Base-by-base conservation (phyloP, 2,797 vertebrate genomes). In the Cygnus olor region DNA sequence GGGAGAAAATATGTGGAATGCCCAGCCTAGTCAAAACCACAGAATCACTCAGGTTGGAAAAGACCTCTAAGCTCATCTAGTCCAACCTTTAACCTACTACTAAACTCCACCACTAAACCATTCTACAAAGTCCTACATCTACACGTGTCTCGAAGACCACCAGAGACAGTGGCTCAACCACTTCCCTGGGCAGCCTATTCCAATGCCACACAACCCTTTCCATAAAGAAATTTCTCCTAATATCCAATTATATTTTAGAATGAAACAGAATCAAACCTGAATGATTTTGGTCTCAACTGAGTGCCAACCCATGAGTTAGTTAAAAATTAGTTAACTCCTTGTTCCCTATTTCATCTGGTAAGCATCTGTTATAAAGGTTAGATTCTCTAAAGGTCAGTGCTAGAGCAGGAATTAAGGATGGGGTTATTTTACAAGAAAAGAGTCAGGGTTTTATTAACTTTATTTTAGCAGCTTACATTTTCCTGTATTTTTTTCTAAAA, bases 291-390 rank as follows among this genome's bases (percentile, higher is more conserved):
- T 60, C 58, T 44, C n/a, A 38, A n/a, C 1, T n/a, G 12, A 27
- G 21, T 73, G 51, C 56, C 30, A 91, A 19, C 4, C 0, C 0
- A 69, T 4, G 63, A 45, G 27, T n/a, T 4, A 78, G 9, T 70
- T 32, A 42, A 21, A 17, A 71, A 27, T 14, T 17, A 34, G 25
- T n/a, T 58, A 68, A 44, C 12, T 65, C 28, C 60, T 61, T 19
- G 6, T 10, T 76, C 12, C 14, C 36, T 36, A 4, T 42, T 27
- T 38, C 66, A 74, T 38, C 27, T 30, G 30, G 10, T 14, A 57
- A 79, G 20, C 13, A 20, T 17, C 56, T 47, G 0, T 49, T 56
- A 27, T 1, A 11, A 65, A 89, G 36, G 10, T 0, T 85, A 73
- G 69, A 47, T 42, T 64, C 28, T 61, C 28, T 32, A 51, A 30